Evolutionary conservation across 2,797 vertebrate species (phyloP).

Genomic region (Lates japonicus): DNA sequence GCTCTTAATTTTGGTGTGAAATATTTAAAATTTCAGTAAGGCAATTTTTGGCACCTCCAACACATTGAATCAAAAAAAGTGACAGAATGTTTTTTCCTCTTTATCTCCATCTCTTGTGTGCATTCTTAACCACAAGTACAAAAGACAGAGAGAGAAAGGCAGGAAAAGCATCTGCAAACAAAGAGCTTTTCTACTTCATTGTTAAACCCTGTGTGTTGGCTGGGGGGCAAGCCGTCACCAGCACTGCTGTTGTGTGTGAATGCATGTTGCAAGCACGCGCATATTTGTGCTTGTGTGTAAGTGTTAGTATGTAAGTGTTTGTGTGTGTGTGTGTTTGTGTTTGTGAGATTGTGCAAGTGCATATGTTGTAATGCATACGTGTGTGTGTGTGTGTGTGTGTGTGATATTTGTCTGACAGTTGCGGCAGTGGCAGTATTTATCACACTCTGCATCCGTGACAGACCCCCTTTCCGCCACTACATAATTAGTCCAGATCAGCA

Average conservation of each 20-base stretch:
- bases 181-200: conserved; percentile 81
- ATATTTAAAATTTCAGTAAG: conserved; percentile 52
- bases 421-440: conserved; percentile 87
- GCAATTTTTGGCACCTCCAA: conserved; percentile 50
- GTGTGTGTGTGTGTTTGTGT: conserved; percentile 32
- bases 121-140: conserved; percentile 68
- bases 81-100: conserved; percentile 58
- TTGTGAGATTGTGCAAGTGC: conserved; percentile 47
- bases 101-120: conserved; percentile 55
- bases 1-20: conserved; percentile 22
- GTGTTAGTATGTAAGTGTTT: conserved; percentile 49
- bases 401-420: conserved; percentile 87
- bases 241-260: conserved; percentile 71
- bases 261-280: conserved; percentile 57
- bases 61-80: conserved; percentile 48
- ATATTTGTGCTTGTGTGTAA: conserved; percentile 57
- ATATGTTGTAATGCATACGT: conserved; percentile 64
- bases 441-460: conserved; percentile 87
- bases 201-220: conserved; percentile 80
- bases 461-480: conserved; percentile 86
- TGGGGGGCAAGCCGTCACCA: conserved; percentile 67
- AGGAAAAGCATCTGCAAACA: conserved; percentile 73
- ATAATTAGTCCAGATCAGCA: conserved; percentile 91
- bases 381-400: conserved; percentile 49
- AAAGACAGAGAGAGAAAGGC: conserved; percentile 59